Evolutionary conservation across 2,888 invertebrate species (phyloP).

Genomic region (Lepidochrysops patricia): DNA sequence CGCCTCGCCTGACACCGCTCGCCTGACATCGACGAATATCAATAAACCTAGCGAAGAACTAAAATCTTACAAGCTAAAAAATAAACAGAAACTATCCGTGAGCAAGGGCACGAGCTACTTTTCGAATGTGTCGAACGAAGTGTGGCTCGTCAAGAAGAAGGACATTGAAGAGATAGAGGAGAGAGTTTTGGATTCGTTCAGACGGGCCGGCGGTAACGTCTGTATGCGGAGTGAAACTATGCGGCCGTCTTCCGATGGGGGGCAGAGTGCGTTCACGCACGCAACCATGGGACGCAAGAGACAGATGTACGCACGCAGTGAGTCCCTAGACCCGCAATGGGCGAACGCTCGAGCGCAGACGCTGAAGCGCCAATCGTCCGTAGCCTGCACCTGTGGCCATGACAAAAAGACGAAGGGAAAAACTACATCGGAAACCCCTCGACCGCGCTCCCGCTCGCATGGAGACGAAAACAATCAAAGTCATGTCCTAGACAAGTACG

Average conservation of each 20-base stretch:
- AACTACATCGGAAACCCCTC: constrained; percentile 36
- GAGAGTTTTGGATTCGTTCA: constrained; percentile 59
- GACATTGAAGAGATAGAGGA: constrained; percentile 68
- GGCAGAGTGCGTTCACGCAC: constrained; percentile 40
- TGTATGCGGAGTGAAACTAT: constrained; percentile 42
- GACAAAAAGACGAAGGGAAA: constrained; percentile 58
- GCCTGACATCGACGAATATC: constrained; percentile 30
- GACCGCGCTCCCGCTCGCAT: constrained; percentile 57
- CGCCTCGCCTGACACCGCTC: constrained; percentile 46
- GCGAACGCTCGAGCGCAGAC: constrained; percentile 53
- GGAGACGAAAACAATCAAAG: constrained; percentile 52
- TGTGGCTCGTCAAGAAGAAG: constrained; percentile 70
- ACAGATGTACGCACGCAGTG: constrained; percentile 53
- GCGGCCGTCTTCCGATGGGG: constrained; percentile 48
- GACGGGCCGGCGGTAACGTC: constrained; percentile 51
- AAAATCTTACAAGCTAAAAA: constrained; percentile 55
- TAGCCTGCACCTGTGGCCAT: constrained; percentile 65
- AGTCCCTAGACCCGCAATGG: constrained; percentile 59
- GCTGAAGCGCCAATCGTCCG: constrained; percentile 58
- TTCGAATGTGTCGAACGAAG: constrained; percentile 64
- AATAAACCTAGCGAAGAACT: constrained; percentile 47
- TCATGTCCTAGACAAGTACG: constrained; percentile 68
- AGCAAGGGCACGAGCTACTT: constrained; percentile 66
- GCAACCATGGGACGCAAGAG: constrained; percentile 51
- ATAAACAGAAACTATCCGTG: constrained; percentile 55